phyloP scores from a whole-genome alignment of 2,797 vertebrate genomes.

The Esox masquinongy region DNA sequence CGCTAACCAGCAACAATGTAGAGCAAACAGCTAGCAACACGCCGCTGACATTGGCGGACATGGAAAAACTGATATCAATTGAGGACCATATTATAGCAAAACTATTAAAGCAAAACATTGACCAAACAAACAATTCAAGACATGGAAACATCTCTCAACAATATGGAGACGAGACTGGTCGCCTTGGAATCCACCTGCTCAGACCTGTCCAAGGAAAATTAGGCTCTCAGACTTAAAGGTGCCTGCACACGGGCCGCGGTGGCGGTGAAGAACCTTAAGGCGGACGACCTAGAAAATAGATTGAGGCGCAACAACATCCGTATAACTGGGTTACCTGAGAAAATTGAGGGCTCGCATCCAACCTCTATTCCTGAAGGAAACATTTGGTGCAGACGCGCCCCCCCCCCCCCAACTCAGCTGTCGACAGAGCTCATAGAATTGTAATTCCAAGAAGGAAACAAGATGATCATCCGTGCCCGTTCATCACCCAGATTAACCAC shows the following conservation, averaged over 20 bases:
- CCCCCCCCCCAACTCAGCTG: not conserved
- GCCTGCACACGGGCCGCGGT: no score
- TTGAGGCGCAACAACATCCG: slow-evolving; percentile 14
- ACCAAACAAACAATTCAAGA: slow-evolving; percentile 14
- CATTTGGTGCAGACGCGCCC: not conserved
- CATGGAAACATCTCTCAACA: slow-evolving; percentile 12
- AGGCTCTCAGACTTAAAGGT: no score
- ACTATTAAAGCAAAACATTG: not conserved
- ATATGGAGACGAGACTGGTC: slow-evolving; percentile 11
- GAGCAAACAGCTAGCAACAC: not conserved
- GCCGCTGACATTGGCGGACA: slow-evolving; percentile 2
- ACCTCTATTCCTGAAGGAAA: slow-evolving; percentile 7
- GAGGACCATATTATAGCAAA: slow-evolving; percentile 17
- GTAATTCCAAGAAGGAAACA: not conserved
- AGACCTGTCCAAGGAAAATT: slow-evolving; percentile 11
- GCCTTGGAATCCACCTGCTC: not conserved
- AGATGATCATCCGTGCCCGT: not conserved
- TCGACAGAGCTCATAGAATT: slow-evolving; percentile 9
- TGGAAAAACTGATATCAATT: not conserved
- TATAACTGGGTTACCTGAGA: slow-evolving; percentile 15
- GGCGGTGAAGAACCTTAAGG: no score
- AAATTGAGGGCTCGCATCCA: slow-evolving; percentile 3
- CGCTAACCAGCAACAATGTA: not conserved
- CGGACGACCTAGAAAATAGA: slow-evolving; percentile 13
- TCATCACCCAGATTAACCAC: slow-evolving; percentile 12